Evolutionary conservation across 2,113 vertebrate species (phyloP).

Genomic region (Addax nasomaculatus): DNA sequence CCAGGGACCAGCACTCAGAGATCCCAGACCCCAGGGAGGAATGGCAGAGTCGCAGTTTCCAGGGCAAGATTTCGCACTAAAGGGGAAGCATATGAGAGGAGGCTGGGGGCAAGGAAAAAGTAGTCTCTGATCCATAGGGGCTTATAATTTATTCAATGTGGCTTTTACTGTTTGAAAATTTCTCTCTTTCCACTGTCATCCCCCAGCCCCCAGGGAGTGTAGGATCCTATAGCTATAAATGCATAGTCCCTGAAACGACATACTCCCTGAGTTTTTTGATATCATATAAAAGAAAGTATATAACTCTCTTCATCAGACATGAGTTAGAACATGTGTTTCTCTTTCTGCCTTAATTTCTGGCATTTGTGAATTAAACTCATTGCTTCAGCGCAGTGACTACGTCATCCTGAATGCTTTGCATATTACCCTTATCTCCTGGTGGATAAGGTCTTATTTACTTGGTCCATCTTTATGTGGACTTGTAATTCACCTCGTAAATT

Average conservation of each 20-base stretch:
- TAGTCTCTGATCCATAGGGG: neutral
- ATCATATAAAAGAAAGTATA: neutral
- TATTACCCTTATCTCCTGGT: neutral
- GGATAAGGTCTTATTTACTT: neutral
- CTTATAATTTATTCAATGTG: neutral
- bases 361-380: neutral
- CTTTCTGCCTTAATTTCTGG: neutral
- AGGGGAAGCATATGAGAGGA: neutral
- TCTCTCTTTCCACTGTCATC: rapidly evolving
- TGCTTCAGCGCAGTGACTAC: neutral
- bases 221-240: neutral
- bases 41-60: neutral
- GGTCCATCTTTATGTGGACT: neutral
- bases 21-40: neutral
- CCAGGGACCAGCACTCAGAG: neutral
- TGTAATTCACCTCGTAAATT: neutral
- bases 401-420: neutral
- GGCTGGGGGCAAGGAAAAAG: neutral
- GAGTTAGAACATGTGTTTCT: neutral
- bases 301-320: neutral
- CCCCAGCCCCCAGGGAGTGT: neutral
- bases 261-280: neutral
- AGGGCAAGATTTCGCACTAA: rapidly evolving
- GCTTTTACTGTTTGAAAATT: neutral
- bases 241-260: neutral